Percentiles rank a stretch among this genome's conserved stretches.
Evolutionary conservation across 2,113 vertebrate genomes (phyloP).

Genomic region (Menidia beryllina): DNA sequence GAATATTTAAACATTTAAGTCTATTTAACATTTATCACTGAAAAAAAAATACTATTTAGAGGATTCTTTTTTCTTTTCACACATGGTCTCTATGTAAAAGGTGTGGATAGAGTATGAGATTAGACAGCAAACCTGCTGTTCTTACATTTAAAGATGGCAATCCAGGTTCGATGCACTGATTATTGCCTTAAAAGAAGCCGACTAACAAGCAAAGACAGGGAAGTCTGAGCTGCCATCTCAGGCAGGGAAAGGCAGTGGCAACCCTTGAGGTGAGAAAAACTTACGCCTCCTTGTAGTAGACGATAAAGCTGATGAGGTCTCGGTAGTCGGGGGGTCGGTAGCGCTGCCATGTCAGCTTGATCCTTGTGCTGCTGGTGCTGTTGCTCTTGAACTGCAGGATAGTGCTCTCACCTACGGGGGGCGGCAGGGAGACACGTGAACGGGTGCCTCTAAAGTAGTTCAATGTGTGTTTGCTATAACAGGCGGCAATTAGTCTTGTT

Average conservation of each 20-base stretch:
- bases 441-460: not conserved
- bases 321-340: constrained; percentile 93
- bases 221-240: not conserved
- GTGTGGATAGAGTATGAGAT: too few relatives aligned
- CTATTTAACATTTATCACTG: too few relatives aligned
- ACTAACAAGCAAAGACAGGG: not conserved
- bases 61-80: too few relatives aligned
- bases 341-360: constrained; percentile 91
- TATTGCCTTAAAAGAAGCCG: not conserved
- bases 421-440: not conserved
- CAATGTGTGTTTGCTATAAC: constrained; percentile 1
- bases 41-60: too few relatives aligned
- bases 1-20: too few relatives aligned
- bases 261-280: constrained; percentile 62
- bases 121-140: too few relatives aligned
- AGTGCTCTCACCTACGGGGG: constrained; percentile 87
- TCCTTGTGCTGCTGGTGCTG: constrained; percentile 89
- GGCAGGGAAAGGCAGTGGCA: not conserved
- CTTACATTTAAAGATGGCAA: too few relatives aligned
- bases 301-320: constrained; percentile 96
- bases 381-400: constrained; percentile 91
- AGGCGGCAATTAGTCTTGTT: constrained; percentile 9
- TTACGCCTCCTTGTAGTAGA: constrained; percentile 99
- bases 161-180: too few relatives aligned
- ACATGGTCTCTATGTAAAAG: too few relatives aligned